phyloP scores from a whole-genome alignment of 35 echinoderm and acorn worm species.

The Ophioderma brevispina region DNA sequence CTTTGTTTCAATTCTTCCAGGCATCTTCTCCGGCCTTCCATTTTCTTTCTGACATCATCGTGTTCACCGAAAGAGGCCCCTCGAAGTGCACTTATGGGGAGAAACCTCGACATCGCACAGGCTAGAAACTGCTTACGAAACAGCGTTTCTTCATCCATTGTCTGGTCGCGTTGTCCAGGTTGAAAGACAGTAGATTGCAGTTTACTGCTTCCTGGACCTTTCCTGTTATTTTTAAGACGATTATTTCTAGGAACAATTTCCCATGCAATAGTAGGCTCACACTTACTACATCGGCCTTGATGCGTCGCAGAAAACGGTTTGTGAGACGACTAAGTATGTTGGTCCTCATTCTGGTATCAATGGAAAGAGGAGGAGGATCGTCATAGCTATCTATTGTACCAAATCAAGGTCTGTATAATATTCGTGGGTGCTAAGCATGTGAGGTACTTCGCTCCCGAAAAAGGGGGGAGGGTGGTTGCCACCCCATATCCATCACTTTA shows the following conservation, averaged over 20 bases:
- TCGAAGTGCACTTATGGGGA: conserved; percentile 71
- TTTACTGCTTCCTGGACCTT: background rate
- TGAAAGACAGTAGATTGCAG: background rate
- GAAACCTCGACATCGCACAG: conserved; percentile 59
- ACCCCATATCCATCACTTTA: no score
- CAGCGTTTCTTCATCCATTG: background rate
- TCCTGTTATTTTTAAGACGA: background rate
- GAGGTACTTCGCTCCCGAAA: no score
- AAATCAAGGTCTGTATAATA: no score
- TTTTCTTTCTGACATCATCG: conserved; percentile 93
- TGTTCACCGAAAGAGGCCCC: conserved; percentile 73
- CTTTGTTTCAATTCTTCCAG: conserved; percentile 48
- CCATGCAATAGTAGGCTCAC: background rate
- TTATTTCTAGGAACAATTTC: background rate
- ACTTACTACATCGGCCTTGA: background rate
- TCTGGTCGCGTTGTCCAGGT: background rate
- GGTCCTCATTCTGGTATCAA: no score
- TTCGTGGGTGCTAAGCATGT: no score
- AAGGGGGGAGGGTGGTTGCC: no score
- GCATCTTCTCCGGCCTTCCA: conserved; percentile 72
- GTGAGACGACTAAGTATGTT: no score
- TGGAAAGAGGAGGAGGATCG: no score
- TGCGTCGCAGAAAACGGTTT: background rate
- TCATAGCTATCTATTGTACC: no score
- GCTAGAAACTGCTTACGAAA: conserved; percentile 79